These are phyloP conservation scores for Drosophila rubida DNA, from an alignment of 2,888 invertebrate genomes.

Conservation along the genomic window DNA sequence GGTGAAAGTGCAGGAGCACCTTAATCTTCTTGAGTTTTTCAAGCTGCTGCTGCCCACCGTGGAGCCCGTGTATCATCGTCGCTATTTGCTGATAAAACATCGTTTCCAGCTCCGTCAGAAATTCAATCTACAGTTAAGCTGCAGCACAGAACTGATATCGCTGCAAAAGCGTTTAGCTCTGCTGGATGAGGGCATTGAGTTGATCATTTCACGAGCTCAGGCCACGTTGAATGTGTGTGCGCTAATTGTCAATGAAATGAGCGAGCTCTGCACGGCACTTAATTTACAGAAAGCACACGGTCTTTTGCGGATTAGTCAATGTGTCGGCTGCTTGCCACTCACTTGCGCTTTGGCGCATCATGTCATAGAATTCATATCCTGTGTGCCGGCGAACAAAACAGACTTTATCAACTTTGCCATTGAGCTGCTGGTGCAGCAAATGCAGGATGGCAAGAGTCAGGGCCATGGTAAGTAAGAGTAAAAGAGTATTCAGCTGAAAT, in stretches of 20 bases:
- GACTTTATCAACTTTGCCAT: conserved; percentile 80
- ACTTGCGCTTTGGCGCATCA: conserved; percentile 81
- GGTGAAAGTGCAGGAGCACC: conserved; percentile 58
- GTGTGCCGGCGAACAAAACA: conserved; percentile 66
- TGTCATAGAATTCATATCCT: conserved; percentile 73
- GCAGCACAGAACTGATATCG: conserved; percentile 61
- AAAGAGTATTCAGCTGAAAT: neutral
- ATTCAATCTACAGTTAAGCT: conserved; percentile 64
- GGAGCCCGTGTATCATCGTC: conserved; percentile 47
- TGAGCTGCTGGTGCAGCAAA: conserved; percentile 82
- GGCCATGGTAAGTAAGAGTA: conserved; percentile 34
- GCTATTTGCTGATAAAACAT: conserved; percentile 72
- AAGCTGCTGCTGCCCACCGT: conserved; percentile 73
- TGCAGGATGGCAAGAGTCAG: conserved; percentile 61
- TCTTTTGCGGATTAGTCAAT: conserved; percentile 71
- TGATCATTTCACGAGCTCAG: conserved; percentile 70
- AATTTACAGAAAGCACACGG: conserved; percentile 75
- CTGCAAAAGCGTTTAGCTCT: conserved; percentile 58
- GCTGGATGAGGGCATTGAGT: conserved; percentile 74
- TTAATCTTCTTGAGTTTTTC: conserved; percentile 79
- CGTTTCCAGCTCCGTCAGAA: conserved; percentile 69
- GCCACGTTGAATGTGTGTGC: conserved; percentile 68
- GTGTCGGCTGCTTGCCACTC: conserved; percentile 77
- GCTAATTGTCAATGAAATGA: conserved; percentile 73
- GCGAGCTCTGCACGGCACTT: conserved; percentile 75